A percentile compares a stretch with the other conserved stretches of the same genome.
Conservation (phyloP, 2,888 invertebrate species). For the Leptopilina drosophilae region DNA sequence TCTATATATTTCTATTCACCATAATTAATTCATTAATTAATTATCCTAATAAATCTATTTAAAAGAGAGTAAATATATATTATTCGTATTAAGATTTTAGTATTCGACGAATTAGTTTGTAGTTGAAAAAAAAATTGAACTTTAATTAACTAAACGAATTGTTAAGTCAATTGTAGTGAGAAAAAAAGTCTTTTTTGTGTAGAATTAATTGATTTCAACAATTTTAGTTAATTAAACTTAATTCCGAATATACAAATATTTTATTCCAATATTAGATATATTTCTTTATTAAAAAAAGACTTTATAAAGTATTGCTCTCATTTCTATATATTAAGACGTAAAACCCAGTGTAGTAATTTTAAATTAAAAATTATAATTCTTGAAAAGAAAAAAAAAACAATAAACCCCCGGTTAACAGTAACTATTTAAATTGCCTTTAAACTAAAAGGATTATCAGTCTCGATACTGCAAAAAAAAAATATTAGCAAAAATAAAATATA, state of each 20-base stretch:
- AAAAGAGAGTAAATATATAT: conserved; percentile 1
- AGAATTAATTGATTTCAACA: too few relatives aligned
- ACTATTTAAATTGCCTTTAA: conserved; percentile 23
- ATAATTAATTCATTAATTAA: background rate
- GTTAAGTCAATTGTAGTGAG: too few relatives aligned
- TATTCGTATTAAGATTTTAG: conserved; percentile 11
- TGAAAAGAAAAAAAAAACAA: background rate
- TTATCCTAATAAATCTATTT: background rate
- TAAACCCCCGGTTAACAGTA: background rate
- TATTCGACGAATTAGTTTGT: background rate
- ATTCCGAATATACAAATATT: too few relatives aligned
- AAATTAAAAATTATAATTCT: background rate
- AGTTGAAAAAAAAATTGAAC: too few relatives aligned
- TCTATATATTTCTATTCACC: background rate
- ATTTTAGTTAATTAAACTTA: too few relatives aligned
- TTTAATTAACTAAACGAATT: too few relatives aligned
- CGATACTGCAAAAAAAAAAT: background rate
- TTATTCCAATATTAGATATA: too few relatives aligned
- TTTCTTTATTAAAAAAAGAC: too few relatives aligned
- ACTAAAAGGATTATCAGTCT: conserved; percentile 20
- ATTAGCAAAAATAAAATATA: conserved; percentile 4
- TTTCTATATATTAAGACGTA: too few relatives aligned
- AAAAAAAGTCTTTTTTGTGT: too few relatives aligned
- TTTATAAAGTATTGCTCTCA: too few relatives aligned
- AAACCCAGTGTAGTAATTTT: too few relatives aligned